These are phyloP conservation scores for Argyresthia goedartella DNA, from an alignment of 2,888 invertebrate genomes.

Conservation along the genomic window DNA sequence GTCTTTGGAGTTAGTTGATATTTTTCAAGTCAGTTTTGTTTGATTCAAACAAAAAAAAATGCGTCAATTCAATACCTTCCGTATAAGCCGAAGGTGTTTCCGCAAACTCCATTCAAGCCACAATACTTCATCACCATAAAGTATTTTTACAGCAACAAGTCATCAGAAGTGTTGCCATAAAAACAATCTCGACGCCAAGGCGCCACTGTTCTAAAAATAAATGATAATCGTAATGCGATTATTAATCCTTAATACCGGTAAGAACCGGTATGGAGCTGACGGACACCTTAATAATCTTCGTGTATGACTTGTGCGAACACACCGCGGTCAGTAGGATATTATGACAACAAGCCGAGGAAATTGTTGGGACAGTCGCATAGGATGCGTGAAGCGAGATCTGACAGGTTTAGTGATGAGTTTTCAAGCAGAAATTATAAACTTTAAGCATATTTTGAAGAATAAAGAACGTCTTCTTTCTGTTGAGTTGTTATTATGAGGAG, in stretches of 20 bases:
- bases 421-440: too few species aligned
- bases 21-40: too few species aligned
- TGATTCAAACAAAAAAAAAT: too few species aligned
- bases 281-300: slow-evolving; percentile 1
- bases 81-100: not conserved
- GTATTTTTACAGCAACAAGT: too few species aligned
- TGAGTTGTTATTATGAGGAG: too few species aligned
- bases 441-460: too few species aligned
- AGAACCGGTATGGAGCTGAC: not conserved
- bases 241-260: not conserved
- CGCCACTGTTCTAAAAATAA: slow-evolving; percentile 30
- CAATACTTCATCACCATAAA: slow-evolving; percentile 15
- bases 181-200: slow-evolving; percentile 21
- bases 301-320: not conserved
- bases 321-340: not conserved
- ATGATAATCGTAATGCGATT: not conserved
- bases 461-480: too few species aligned
- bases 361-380: not conserved
- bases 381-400: too few species aligned
- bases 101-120: not conserved
- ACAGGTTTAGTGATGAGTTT: too few species aligned
- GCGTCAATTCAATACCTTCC: too few species aligned
- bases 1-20: too few species aligned
- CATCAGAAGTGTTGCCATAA: not conserved
- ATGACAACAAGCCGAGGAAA: not conserved